Conservation (phyloP, 2,888 invertebrate species). For the Danaus chrysippus region DNA sequence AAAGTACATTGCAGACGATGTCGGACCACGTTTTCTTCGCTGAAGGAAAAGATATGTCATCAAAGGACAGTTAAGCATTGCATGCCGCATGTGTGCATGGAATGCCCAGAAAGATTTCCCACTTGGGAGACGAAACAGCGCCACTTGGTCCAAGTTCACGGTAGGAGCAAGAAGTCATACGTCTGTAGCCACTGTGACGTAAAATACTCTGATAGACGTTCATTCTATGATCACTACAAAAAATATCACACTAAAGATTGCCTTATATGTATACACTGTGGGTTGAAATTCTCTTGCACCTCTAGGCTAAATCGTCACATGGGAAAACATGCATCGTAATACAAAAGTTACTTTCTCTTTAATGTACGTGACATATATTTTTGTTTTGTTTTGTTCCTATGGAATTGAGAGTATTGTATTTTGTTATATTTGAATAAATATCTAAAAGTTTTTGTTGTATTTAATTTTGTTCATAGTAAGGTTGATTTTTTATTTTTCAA, state of each 20-base stretch:
- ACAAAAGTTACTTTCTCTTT: neutral
- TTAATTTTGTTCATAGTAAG: neutral
- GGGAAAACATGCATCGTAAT: constrained; percentile 23
- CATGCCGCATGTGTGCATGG: constrained; percentile 64
- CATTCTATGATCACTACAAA: constrained; percentile 64
- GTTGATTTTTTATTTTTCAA: neutral
- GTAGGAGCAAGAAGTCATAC: constrained; percentile 48
- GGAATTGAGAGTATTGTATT: neutral
- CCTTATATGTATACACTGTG: constrained; percentile 62
- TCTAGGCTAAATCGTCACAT: constrained; percentile 61
- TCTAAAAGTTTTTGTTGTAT: neutral
- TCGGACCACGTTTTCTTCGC: constrained; percentile 58
- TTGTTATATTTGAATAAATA: constrained; percentile 5
- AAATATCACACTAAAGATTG: constrained; percentile 63
- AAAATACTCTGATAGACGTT: constrained; percentile 51
- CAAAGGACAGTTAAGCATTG: constrained; percentile 59
- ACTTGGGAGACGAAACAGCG: constrained; percentile 56
- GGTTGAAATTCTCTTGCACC: constrained; percentile 59
- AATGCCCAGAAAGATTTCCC: constrained; percentile 60
- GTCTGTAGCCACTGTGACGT: constrained; percentile 60
- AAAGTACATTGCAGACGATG: constrained; percentile 61
- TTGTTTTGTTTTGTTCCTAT: neutral
- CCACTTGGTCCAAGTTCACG: constrained; percentile 63
- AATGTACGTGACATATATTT: constrained; percentile 22
- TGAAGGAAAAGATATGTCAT: constrained; percentile 66